Evolutionary conservation across 2,888 invertebrate genomes (phyloP).

Genomic region (Ophioninae sp.): DNA sequence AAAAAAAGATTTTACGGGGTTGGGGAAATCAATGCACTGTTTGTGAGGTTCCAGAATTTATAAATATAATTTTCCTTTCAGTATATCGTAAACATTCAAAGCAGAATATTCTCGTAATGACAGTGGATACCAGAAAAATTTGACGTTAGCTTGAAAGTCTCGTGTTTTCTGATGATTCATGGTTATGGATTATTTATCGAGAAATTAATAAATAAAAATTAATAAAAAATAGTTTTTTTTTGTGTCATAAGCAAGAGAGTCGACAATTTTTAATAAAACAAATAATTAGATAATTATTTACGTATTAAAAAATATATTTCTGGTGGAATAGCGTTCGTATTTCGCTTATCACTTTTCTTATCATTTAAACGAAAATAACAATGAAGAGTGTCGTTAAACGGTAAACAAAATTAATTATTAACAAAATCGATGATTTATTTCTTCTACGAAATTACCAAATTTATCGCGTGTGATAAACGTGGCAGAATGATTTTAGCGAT

Average conservation of each 20-base stretch:
- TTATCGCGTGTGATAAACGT: neutral
- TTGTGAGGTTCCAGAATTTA: neutral
- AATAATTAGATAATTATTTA: too few species aligned
- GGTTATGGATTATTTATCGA: neutral
- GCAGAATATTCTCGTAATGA: neutral
- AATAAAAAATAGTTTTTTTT: too few species aligned
- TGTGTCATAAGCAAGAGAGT: too few species aligned
- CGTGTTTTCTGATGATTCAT: neutral
- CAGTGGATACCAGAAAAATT: neutral
- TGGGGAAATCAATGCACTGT: neutral
- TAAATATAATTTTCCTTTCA: neutral
- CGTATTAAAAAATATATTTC: too few species aligned
- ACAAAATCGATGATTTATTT: too few species aligned
- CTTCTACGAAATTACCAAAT: neutral
- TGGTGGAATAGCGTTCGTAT: too few species aligned
- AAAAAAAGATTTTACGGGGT: neutral
- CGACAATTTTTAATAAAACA: too few species aligned
- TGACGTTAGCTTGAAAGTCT: neutral
- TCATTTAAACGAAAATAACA: too few species aligned
- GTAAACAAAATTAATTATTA: too few species aligned
- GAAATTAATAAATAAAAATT: neutral
- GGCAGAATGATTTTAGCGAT: slow-evolving; percentile 20
- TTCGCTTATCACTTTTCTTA: too few species aligned
- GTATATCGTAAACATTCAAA: neutral
- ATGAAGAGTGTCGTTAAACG: too few species aligned